These are phyloP conservation scores for Heliconius sara DNA, from an alignment of 2,888 invertebrate genomes.

Conservation along the genomic window DNA sequence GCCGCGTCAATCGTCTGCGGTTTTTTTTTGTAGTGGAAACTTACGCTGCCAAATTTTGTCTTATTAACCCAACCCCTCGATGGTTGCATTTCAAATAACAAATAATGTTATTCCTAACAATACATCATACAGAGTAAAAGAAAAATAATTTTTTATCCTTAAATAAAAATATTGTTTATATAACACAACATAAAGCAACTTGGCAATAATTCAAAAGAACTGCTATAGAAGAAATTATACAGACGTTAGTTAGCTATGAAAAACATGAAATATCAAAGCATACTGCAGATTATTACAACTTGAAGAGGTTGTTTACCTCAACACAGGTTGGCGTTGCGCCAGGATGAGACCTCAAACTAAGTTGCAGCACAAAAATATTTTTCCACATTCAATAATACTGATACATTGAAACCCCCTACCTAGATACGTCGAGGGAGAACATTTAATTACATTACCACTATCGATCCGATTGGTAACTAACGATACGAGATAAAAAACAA, in stretches of 20 bases:
- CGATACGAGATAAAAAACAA: neutral
- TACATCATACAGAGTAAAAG: neutral
- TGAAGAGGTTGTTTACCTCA: conserved; percentile 34
- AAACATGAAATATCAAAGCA: conserved; percentile 4
- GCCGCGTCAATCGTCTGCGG: neutral
- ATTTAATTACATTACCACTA: conserved; percentile 31
- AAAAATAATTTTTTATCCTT: neutral
- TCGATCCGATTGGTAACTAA: conserved; percentile 34
- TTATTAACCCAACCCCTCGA: neutral
- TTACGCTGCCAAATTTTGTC: neutral
- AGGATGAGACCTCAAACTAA: conserved; percentile 13
- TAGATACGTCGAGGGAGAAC: neutral
- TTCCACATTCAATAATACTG: neutral
- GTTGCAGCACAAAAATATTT: neutral
- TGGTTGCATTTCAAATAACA: neutral
- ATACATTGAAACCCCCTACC: neutral
- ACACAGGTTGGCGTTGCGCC: conserved; percentile 31
- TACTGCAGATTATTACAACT: conserved; percentile 23
- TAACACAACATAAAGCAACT: neutral
- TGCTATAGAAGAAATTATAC: neutral
- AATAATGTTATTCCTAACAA: neutral
- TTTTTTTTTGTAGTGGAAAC: neutral
- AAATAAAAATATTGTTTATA: neutral
- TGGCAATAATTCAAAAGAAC: neutral
- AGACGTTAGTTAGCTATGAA: neutral